phyloP scores from a whole-genome alignment of 2,113 vertebrate genomes.

The Sylvietta virens region DNA sequence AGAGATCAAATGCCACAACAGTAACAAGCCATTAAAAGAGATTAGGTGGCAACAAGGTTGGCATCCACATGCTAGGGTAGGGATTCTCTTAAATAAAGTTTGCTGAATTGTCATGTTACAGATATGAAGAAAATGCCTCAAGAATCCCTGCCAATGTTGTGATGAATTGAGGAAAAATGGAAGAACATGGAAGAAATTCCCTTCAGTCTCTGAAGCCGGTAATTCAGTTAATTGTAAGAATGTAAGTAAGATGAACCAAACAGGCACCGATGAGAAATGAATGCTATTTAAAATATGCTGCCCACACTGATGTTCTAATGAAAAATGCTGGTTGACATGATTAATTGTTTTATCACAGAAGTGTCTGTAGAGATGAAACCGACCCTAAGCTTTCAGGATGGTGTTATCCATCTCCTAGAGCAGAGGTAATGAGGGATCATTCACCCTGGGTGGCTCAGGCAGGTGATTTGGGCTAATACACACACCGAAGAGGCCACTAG shows the following conservation, averaged over 20 bases:
- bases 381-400: background rate
- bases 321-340: conserved; percentile 23
- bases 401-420: conserved; percentile 6
- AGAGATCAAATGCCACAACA: background rate
- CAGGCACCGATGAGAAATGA: conserved; percentile 28
- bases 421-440: conserved; percentile 1
- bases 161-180: background rate
- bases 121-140: background rate
- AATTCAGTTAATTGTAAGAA: background rate
- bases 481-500: background rate
- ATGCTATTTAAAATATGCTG: conserved; percentile 22
- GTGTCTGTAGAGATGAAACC: background rate
- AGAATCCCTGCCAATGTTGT: background rate
- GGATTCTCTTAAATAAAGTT: background rate
- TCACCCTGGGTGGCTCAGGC: background rate
- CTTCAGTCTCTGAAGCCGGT: background rate
- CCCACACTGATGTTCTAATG: conserved; percentile 19
- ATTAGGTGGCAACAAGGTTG: background rate
- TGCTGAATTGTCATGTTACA: background rate
- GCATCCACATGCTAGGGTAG: background rate
- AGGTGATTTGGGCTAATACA: background rate
- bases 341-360: conserved; percentile 22
- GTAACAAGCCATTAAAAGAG: background rate
- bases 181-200: background rate
- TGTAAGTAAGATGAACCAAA: background rate